Percentiles rank a stretch among this genome's conserved stretches.
These are phyloP conservation scores for Pygmarrhopalites habei DNA, from an alignment of 1,140 invertebrate species.

Conservation along the genomic window DNA sequence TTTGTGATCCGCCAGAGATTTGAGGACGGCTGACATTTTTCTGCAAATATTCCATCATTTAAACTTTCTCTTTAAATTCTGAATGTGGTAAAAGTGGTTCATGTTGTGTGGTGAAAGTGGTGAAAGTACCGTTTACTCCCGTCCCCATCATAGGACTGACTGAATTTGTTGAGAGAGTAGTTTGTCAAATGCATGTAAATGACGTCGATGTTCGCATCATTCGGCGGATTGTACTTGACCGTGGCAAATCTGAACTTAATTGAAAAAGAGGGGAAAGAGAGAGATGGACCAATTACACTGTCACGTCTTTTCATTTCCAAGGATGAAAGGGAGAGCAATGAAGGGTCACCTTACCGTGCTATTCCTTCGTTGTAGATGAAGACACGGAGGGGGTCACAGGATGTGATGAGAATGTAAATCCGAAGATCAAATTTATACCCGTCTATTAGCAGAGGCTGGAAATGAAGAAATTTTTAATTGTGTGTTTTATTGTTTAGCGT, in stretches of 20 bases:
- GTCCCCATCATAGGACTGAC: constrained; percentile 34
- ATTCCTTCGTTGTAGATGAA: constrained; percentile 94
- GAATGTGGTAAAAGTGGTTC: not conserved
- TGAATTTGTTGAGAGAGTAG: constrained; percentile 88
- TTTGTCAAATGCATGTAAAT: constrained; percentile 97
- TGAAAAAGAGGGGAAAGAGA: too few species aligned
- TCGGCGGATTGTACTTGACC: constrained; percentile 71
- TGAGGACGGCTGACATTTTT: constrained; percentile 26
- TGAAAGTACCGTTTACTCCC: constrained; percentile 33
- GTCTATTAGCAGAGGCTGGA: constrained; percentile 76
- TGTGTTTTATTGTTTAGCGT: too few species aligned
- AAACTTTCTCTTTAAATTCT: not conserved
- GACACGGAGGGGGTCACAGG: constrained; percentile 83
- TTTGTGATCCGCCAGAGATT: constrained; percentile 42
- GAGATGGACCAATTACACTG: too few species aligned
- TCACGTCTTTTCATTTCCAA: too few species aligned
- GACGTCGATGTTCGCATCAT: constrained; percentile 66
- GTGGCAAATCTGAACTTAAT: constrained; percentile 84
- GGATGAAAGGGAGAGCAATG: too few species aligned
- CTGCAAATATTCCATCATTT: too few species aligned
- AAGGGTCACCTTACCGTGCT: constrained; percentile 64
- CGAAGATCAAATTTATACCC: constrained; percentile 96
- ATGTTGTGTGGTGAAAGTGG: too few species aligned
- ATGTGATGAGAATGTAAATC: constrained; percentile 88
- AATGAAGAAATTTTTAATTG: too few species aligned